Base-by-base conservation (phyloP, 2,888 invertebrate genomes). In the Barypeithes pellucidus region DNA sequence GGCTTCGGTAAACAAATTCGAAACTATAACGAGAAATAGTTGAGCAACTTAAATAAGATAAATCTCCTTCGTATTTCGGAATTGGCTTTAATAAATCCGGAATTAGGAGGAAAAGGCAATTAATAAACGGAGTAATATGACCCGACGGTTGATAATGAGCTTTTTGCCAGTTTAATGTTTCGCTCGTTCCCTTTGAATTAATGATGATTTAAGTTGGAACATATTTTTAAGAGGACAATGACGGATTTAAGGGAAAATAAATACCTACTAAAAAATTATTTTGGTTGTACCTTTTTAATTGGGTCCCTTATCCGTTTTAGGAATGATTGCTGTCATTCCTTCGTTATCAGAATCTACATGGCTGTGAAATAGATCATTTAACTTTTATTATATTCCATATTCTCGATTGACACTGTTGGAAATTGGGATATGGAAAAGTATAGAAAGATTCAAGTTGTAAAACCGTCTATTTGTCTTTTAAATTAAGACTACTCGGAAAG, bases 51-150 rank as follows among this genome's bases (percentile, higher is more conserved):
- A 36, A 63, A 50, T 63, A 29, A 63, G 18, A 63, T 33, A 63
- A 63, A 63, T 63, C 63, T 29, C 50, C 24, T 24, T 33, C 33
- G 54, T 36, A 39, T 36, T 45, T 20, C 16, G 20, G 18, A 47
- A 63, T 29, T 45, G 62, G 24, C 50, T 63, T 63, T 50, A 50
- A 50, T 63, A 63, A 63, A 50, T 50, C 63, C 45, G 29, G 62
- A 62, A 47, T 33, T 24, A 45, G 62, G 9, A 29, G 63, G 63
- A 63, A 63, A 50, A 63, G 22, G 45, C 50, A 50, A 50, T 63
- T 63, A 63, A 63, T 63, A 63, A 63, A 63, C 33, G 36, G 50
- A 63, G 63, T 50, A 63, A 63, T 63, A 50, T 47, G 47, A 63
- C 36, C 45, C 22, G 47, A 63, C 47, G 63, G 18, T 63, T 36